Conservation (phyloP, 2,113 vertebrate species). For the Hippolais icterina region DNA sequence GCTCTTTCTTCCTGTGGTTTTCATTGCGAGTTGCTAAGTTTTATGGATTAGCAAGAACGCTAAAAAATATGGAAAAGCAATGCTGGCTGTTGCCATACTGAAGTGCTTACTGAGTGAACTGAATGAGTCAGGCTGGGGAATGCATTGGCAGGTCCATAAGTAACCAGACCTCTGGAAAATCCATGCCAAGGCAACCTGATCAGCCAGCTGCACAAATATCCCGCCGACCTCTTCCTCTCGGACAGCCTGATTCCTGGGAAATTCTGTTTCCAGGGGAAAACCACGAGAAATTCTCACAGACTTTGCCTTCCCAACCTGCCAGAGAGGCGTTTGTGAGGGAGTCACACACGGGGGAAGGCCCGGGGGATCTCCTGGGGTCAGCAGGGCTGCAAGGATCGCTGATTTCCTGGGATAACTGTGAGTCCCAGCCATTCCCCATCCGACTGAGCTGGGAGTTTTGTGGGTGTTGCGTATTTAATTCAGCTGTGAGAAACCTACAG, state of each 20-base stretch:
- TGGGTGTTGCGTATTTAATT: neutral
- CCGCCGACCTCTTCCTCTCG: neutral
- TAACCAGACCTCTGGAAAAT: neutral
- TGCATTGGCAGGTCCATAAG: neutral
- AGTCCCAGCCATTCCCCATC: neutral
- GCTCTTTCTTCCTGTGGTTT: neutral
- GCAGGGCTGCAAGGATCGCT: neutral
- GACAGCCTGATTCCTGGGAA: neutral
- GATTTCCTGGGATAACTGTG: neutral
- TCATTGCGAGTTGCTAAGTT: neutral
- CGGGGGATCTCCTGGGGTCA: neutral
- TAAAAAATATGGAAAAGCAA: neutral
- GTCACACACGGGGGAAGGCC: accelerated
- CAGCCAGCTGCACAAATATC: constrained; percentile 28
- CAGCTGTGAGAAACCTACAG: neutral
- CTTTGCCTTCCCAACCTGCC: neutral
- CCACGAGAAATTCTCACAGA: neutral
- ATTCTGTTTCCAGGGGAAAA: neutral
- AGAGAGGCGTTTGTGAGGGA: neutral
- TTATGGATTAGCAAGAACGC: neutral
- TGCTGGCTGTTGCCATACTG: neutral
- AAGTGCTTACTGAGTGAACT: neutral
- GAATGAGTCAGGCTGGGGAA: neutral
- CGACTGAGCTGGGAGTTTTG: neutral
- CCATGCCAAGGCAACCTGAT: neutral